Base-by-base conservation (phyloP, 2,888 invertebrate species). In the Tyria jacobaeae region DNA sequence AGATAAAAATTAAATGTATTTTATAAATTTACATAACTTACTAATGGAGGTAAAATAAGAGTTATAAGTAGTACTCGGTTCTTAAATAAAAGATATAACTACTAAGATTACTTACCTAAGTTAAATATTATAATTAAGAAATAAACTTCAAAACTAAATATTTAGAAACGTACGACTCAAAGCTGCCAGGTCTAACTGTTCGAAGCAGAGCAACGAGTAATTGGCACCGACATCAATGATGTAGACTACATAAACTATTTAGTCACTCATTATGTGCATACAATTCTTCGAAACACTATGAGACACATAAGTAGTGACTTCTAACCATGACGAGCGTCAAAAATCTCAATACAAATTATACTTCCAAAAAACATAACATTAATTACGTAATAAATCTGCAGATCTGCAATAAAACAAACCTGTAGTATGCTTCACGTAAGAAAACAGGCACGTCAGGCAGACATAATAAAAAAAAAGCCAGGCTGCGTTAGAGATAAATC, bases 301-400 rank as follows among this genome's bases (percentile, higher is more conserved):
- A 21, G 34, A 37, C 53, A 39, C 37, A 25, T 27, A 53, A 39
- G 25, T 21, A n/a, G 17, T 15, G n/a, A 35, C 15, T 17, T 5
- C 9, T 6, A 15, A 47, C 47, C 15, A 17, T 12, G 10, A 48
- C 35, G 34, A 56, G 3, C 21, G 25, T 57, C 37, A 49, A 49
- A 15, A 25, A n/a, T 25, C 24, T 50, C 49, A 50, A 57, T 31
- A 50, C 24, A 39, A 57, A 57, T 49, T 50, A 53, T 39, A 53
- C 15, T n/a, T 53, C n/a, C 25, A 4, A 53, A 24, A 58, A 58
- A 59, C 25, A 52, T 59, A 59, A 59, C 41, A 57, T 34, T 1
- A 4, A 47, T 52, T 52, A 59, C 58, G 35, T 7, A 6, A 47
- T 47, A 17, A 59, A n/a, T 31, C n/a, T 52, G 34, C 34, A 44